phyloP scores from a whole-genome alignment of 2,113 vertebrate genomes.

The Myrmecophaga tridactyla region DNA sequence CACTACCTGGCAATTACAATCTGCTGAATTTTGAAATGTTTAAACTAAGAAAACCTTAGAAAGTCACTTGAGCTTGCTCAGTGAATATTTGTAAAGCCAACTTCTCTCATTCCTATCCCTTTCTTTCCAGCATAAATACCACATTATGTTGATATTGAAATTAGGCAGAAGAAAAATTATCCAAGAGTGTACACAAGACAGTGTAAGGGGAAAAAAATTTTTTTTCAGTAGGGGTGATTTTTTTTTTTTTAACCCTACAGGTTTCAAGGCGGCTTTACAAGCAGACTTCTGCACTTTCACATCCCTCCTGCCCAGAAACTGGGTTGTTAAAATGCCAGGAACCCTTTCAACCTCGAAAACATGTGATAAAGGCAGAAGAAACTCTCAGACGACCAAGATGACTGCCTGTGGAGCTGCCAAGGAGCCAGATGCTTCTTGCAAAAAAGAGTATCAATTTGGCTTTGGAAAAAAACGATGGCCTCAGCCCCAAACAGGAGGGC shows the following conservation, averaged over 20 bases:
- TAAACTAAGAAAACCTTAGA: neutral
- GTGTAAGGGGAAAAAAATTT: neutral
- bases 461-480: constrained; percentile 16
- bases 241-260: constrained; percentile 46
- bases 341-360: constrained; percentile 37
- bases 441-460: constrained; percentile 36
- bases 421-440: constrained; percentile 67
- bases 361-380: constrained; percentile 41
- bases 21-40: neutral
- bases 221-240: neutral
- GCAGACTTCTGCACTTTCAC: constrained; percentile 63
- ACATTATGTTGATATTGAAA: neutral
- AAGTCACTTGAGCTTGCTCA: neutral
- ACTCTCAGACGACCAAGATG: constrained; percentile 10
- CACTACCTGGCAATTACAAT: neutral
- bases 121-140: neutral
- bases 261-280: constrained; percentile 61
- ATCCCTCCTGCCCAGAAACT: constrained; percentile 55
- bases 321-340: constrained; percentile 67
- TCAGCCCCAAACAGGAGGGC: constrained; percentile 2
- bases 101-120: neutral
- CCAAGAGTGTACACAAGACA: neutral
- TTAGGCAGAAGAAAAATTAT: neutral
- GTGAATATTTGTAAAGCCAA: neutral
- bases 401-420: constrained; percentile 56